These are phyloP conservation scores for Epinephelus fuscoguttatus DNA, from an alignment of 2,113 vertebrate species.

Conservation along the genomic window DNA sequence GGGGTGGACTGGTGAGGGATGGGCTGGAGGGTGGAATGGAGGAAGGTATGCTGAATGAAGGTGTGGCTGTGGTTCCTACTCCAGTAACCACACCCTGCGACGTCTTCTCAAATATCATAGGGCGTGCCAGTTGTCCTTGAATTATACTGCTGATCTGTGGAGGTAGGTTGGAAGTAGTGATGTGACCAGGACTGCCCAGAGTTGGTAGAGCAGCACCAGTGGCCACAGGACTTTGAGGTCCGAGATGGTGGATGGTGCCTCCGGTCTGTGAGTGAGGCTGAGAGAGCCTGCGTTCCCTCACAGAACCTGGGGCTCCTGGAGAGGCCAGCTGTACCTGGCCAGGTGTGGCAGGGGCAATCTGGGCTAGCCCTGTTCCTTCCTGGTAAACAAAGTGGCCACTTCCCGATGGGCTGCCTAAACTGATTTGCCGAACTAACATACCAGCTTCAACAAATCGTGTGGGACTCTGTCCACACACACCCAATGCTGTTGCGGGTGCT, in stretches of 20 bases:
- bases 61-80: conserved; percentile 81
- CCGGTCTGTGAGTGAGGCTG: conserved; percentile 95
- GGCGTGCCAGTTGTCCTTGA: conserved; percentile 90
- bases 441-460: conserved; percentile 90
- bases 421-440: conserved; percentile 91
- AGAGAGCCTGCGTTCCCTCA: conserved; percentile 89
- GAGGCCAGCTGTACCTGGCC: conserved; percentile 88
- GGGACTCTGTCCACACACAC: conserved; percentile 90
- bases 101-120: conserved; percentile 89
- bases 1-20: conserved; percentile 87
- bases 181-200: conserved; percentile 89
- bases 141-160: conserved; percentile 95
- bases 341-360: conserved; percentile 86
- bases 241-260: conserved; percentile 93
- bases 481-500: conserved; percentile 84
- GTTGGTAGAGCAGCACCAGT: conserved; percentile 84
- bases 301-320: conserved; percentile 80
- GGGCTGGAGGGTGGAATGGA: conserved; percentile 92
- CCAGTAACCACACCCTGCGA: conserved; percentile 86
- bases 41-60: conserved; percentile 89
- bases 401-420: conserved; percentile 86
- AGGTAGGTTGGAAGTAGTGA: conserved; percentile 92
- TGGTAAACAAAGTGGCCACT: conserved; percentile 92
- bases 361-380: conserved; percentile 90
- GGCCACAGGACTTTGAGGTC: conserved; percentile 92